Percentiles rank a stretch among this genome's conserved stretches.
These are phyloP conservation scores for Amphilophus citrinellus DNA, from an alignment of 2,113 vertebrate species.

Conservation along the genomic window DNA sequence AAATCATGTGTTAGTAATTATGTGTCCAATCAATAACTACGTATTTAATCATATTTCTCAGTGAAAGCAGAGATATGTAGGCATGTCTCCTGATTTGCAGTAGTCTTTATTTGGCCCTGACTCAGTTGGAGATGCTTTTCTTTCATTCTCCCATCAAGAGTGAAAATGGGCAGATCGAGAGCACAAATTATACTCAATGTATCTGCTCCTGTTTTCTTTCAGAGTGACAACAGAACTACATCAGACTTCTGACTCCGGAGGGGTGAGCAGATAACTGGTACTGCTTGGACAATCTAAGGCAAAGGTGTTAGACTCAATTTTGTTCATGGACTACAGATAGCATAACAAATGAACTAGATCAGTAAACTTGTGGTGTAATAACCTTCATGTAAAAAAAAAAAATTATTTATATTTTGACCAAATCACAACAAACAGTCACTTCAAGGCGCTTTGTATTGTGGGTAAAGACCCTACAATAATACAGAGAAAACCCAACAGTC, in stretches of 20 bases:
- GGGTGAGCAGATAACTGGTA: not conserved
- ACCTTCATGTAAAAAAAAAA: no score
- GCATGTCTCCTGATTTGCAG: not conserved
- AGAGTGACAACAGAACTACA: not conserved
- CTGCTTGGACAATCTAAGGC: not conserved
- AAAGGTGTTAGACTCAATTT: not conserved
- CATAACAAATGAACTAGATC: no score
- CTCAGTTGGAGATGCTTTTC: not conserved
- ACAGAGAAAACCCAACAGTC: no score
- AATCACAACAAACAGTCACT: no score
- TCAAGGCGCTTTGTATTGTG: no score
- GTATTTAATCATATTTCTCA: not conserved
- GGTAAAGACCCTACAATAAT: no score
- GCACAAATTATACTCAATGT: not conserved
- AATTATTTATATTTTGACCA: no score
- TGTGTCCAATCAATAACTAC: not conserved
- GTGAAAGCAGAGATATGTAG: not conserved
- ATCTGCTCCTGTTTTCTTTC: not conserved
- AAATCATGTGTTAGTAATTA: not conserved
- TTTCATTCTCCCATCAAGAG: not conserved
- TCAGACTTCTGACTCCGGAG: not conserved
- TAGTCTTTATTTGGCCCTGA: not conserved
- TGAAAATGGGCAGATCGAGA: rapidly evolving
- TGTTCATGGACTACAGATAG: no score
- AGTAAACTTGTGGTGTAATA: no score